Conservation (phyloP, 2,113 vertebrate genomes). For the Potamarius usumacintae region DNA sequence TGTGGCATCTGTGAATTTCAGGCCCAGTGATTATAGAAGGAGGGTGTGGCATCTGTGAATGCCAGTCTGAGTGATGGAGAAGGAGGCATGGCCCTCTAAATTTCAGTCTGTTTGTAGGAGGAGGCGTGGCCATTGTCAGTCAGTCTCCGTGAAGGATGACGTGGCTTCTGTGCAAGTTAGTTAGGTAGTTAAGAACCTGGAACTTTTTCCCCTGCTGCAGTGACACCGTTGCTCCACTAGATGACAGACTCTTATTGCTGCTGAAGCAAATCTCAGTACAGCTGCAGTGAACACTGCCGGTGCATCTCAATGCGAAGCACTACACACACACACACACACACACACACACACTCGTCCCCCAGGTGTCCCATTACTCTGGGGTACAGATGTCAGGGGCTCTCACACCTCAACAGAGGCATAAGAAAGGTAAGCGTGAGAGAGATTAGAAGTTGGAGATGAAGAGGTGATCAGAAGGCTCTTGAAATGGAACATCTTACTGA, state of each 20-base stretch:
- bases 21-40: neutral
- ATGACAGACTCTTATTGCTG: conserved; percentile 55
- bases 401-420: neutral
- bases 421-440: conserved; percentile 16
- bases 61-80: no score
- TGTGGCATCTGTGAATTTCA: neutral
- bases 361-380: neutral
- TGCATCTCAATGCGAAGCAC: conserved; percentile 36
- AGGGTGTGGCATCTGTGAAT: neutral
- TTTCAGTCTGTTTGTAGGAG: no score
- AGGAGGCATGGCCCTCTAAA: no score
- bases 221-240: conserved; percentile 53
- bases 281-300: conserved; percentile 44
- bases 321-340: neutral
- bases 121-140: neutral
- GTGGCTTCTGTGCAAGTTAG: neutral
- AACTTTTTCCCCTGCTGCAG: neutral
- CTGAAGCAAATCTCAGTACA: neutral
- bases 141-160: neutral
- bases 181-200: neutral
- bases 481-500: neutral
- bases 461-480: neutral
- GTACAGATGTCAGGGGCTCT: neutral
- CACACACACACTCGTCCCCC: neutral
- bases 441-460: neutral